These are phyloP conservation scores for Schrankia costaestrigalis DNA, from an alignment of 2,888 invertebrate species.

Conservation along the genomic window DNA sequence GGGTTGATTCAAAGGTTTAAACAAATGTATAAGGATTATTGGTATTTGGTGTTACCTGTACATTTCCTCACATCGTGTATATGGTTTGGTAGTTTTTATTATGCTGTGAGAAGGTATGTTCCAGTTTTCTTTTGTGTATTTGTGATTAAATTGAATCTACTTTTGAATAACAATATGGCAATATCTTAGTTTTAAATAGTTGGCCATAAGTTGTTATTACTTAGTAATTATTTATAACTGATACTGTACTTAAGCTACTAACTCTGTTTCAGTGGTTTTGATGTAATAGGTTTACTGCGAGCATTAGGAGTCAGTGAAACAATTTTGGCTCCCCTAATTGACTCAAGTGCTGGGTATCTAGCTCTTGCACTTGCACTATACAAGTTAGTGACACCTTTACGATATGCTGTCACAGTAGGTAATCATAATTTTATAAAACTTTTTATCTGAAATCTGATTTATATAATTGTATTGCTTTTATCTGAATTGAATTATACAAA, in stretches of 20 bases:
- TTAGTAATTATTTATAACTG: background rate
- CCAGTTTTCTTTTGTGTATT: too few relatives aligned
- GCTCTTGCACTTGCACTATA: constrained; percentile 96
- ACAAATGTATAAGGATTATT: constrained; percentile 96
- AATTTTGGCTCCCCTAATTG: constrained; percentile 86
- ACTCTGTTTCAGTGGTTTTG: constrained; percentile 89
- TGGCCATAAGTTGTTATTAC: too few relatives aligned
- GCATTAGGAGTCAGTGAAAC: constrained; percentile 88
- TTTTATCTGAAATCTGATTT: background rate
- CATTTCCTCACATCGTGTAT: constrained; percentile 92
- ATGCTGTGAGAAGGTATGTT: constrained; percentile 90
- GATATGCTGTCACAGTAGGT: constrained; percentile 96
- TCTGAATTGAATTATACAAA: background rate
- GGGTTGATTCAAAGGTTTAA: constrained; percentile 91
- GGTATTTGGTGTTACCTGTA: constrained; percentile 97
- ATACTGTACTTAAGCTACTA: constrained; percentile 5
- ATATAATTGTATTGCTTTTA: background rate
- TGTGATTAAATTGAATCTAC: too few relatives aligned
- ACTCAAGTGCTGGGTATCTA: constrained; percentile 92
- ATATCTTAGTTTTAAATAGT: too few relatives aligned
- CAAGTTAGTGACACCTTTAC: constrained; percentile 93
- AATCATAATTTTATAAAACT: constrained; percentile 33
- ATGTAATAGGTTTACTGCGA: constrained; percentile 90
- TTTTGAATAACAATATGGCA: too few relatives aligned
- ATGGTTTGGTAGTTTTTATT: constrained; percentile 95